Evolutionary conservation across 2,888 invertebrate species (phyloP).

Genomic region (Leistus spinibarbis): DNA sequence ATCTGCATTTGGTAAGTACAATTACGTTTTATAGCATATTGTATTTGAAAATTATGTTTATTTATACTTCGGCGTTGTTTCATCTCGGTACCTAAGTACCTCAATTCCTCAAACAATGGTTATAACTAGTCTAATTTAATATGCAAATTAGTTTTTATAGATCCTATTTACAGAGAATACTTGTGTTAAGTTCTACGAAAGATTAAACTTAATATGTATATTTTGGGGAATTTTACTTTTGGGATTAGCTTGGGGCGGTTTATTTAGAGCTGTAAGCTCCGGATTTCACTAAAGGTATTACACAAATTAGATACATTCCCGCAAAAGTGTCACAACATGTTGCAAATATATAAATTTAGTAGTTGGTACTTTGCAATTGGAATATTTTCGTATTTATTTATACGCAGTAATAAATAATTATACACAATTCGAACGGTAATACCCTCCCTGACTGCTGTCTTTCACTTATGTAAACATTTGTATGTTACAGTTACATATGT

Average conservation of each 20-base stretch:
- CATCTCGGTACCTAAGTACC: too few species aligned
- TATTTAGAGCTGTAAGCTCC: not conserved
- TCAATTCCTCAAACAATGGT: too few species aligned
- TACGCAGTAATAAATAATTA: too few species aligned
- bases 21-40: not conserved
- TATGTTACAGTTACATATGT: not conserved
- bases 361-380: too few species aligned
- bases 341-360: too few species aligned
- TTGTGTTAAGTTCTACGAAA: conserved; percentile 15
- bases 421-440: too few species aligned
- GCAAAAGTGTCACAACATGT: too few species aligned
- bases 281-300: not conserved
- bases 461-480: too few species aligned
- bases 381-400: too few species aligned
- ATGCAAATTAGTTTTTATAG: not conserved
- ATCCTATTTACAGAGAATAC: not conserved
- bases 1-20: not conserved
- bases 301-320: not conserved
- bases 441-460: too few species aligned
- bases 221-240: not conserved
- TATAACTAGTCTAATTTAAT: not conserved
- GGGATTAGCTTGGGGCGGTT: not conserved
- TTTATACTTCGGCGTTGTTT: not conserved
- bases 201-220: not conserved
- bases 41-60: not conserved